Evolutionary conservation across 2,888 invertebrate genomes (phyloP), one percentile per base, ranked within the genome.

Genomic region (Hymenopus coronatus): DNA sequence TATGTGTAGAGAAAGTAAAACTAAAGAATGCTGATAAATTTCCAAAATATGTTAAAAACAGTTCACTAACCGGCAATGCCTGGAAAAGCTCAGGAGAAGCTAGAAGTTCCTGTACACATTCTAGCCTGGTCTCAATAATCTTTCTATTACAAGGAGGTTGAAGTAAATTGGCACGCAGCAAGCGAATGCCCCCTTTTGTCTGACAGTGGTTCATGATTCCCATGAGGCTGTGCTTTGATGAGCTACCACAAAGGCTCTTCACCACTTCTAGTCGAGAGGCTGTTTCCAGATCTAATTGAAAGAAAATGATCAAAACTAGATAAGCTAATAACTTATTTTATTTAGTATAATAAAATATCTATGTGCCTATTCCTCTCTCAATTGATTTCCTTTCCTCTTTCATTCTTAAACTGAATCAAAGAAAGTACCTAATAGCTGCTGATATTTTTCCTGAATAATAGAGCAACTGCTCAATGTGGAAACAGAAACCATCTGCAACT

Each of bases 101-200:
- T 33, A 96, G 94, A 9, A 99, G 93, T 92, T 98, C 98, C 89
- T 96, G 94, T 0, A 98, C 95, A 88, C 97, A 96, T 91, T 97
- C 95, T 89, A 97, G 94, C 85, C 98, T 94, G 28, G 94, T 94
- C 91, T 95, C 94, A 90, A 98, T 97, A 4, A 95, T 94, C 1
- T 94, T 93, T 89, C 94, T 92, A 88, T 96, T 95, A 91, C 95
- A 96, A 0, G 96, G 96, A 0, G 99, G 98, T 92, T 97, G 97
- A 14, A 97, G 93, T 90, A 98, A 96, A 87, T 96, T 95, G 0
- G 97, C 96, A 88, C 98, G 94, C n/a, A 98, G 93, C 70, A 96
- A 95, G 90, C 98, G 94, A 28, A 95, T 94, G 0, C 99, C 99
- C 88, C 97, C 96, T 82, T 94, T 93, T 0, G 97, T 97, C 28